Evolutionary conservation across 2,113 vertebrate species (phyloP), one percentile per base, ranked within the genome.

Genomic region (Tachycineta bicolor): DNA sequence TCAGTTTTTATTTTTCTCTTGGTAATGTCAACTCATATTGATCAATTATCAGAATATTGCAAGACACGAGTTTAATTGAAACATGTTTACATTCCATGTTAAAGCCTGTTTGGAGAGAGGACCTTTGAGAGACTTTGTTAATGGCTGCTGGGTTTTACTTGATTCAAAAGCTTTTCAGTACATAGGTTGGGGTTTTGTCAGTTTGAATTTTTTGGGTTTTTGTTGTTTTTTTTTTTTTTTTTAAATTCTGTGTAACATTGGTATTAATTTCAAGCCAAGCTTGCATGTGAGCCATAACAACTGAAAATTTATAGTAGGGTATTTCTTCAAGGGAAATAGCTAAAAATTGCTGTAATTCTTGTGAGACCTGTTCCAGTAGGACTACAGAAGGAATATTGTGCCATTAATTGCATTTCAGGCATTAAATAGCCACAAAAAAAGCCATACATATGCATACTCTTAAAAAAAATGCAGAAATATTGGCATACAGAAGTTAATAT

Each of bases 61-160:
- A 69, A 64, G 53, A n/a, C 34, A 39, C 17, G 39, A 12, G 12
- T 84, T 56, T 15, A n/a, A 2, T 22, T 58, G 44, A 64, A 96
- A 69, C 10, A 14, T 0, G 0, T 44, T 86, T 79, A 49, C 56
- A 17, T 68, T 10, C 23, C 22, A 6, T 1, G 1, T 71, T 63
- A 75, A 59, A 84, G 43, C 1, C 3, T 33, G 9, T 58, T 79
- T 94, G 69, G 52, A 63, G 62, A 60, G 77, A 93, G 49, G 28
- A 58, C 17, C 31, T 91, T 68, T 79, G 20, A 26, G 62, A 84
- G 41, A 43, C 28, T 60, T 17, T 3, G 24, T 79, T 64, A 87
- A 47, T 58, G 25, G 65, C 50, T 85, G 17, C n/a, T 85, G 50
- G 47, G 8, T 79, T 76, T 85, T 90, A 50, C 21, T 64, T 64